Evolutionary conservation across 2,113 vertebrate genomes (phyloP), one percentile per base, ranked within the genome.

Genomic region (Barbus barbus): DNA sequence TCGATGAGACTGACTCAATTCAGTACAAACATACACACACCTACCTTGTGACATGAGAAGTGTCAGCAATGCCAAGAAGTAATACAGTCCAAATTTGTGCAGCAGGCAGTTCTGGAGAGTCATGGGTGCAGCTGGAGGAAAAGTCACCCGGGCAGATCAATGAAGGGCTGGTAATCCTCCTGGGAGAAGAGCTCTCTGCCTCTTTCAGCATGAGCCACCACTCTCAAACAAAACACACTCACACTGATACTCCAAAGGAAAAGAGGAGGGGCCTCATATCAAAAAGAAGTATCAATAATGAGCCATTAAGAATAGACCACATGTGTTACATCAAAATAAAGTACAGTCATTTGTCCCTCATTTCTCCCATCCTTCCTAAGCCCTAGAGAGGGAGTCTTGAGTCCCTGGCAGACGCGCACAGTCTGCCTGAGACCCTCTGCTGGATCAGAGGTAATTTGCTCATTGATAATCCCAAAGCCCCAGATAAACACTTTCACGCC

Each of bases 121-220:
- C 79, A 86, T 86, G 71, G 31, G 75, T 86, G 69, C 82, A 83
- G 85, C 69, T 72, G 61, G 48, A 63, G 81, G 24, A 73, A 60
- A 38, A 33, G 58, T 85, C 60, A 60, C 67, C 71, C 75, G 58
- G 12, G 76, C 73, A 72, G 51, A 84, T 71, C 13, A 6, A 24
- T 61, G 51, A 33, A 83, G 33, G 63, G 78, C 79, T 78, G 26
- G 44, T 78, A 87, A 85, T 83, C 69, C 81, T 71, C 31, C 8
- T 71, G 81, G 85, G 81, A 79, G 81, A 1, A 36, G n/a, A 36
- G n/a, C 80, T 60, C 20, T 84, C 78, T 77, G 69, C 22, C 71
- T 81, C 61, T 33, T 51, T 58, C 11, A 82, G 33, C 60, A 77
- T 81, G 41, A 86, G 61, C 61, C 80, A 71, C 84, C 36, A 46